Evolutionary conservation across 1,140 invertebrate species (phyloP).

Genomic region (Bombus pyrosoma): DNA sequence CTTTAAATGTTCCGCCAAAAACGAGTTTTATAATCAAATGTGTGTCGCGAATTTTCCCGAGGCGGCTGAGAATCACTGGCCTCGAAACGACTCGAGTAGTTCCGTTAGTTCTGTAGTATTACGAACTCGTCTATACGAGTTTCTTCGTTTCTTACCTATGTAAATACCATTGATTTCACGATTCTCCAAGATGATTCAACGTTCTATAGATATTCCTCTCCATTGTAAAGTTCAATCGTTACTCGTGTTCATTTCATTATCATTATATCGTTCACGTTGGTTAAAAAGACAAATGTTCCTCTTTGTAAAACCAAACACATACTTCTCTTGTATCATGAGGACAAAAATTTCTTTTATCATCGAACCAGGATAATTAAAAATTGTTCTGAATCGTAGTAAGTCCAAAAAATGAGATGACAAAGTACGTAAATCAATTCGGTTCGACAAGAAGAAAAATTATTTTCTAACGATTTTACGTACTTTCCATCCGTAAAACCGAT

Average conservation of each 20-base stretch:
- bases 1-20: slow-evolving; percentile 36
- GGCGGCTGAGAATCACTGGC: not conserved
- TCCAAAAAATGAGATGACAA: not conserved
- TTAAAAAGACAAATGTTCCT: not conserved
- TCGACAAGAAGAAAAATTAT: not conserved
- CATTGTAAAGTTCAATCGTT: not conserved
- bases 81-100: not conserved
- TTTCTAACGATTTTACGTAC: slow-evolving; percentile 17
- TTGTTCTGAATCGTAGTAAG: not conserved
- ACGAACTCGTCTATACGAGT: not conserved
- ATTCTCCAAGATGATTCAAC: not conserved
- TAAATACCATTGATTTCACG: slow-evolving; percentile 31
- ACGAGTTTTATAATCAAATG: slow-evolving; percentile 34
- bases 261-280: not conserved
- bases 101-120: not conserved
- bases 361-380: no score
- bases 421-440: not conserved
- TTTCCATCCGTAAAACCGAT: not conserved
- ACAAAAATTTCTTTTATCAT: not conserved
- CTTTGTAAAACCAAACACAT: not conserved
- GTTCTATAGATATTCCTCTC: not conserved
- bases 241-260: not conserved
- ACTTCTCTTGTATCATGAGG: no score
- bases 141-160: slow-evolving; percentile 31
- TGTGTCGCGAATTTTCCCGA: not conserved